Conservation (phyloP, 2,797 vertebrate species). For the Notolabrus celidotus region DNA sequence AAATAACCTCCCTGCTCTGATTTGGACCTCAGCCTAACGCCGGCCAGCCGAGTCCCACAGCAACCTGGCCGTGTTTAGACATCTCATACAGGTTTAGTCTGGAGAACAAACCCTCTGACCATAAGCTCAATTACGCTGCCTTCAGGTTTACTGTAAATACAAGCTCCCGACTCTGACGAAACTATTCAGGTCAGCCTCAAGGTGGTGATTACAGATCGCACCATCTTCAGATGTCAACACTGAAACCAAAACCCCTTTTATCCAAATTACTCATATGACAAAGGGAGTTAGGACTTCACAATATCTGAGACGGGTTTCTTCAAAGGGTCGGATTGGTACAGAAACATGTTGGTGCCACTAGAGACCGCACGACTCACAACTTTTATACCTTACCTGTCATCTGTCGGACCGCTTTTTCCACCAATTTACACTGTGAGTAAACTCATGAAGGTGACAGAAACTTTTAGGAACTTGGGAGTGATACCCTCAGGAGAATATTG, state of each 20-base stretch:
- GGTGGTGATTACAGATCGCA: conserved; percentile 45
- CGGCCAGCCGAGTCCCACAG: conserved; percentile 35
- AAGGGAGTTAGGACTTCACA: conserved; percentile 24
- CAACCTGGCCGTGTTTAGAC: conserved; percentile 48
- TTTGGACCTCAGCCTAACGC: conserved; percentile 48
- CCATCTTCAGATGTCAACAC: conserved; percentile 43
- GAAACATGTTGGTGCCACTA: conserved; percentile 34
- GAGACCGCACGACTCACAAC: conserved; percentile 4
- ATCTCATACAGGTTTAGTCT: conserved; percentile 61
- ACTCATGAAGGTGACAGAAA: conserved; percentile 59
- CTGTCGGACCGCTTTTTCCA: neutral
- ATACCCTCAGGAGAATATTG: conserved; percentile 40
- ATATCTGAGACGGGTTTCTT: conserved; percentile 20
- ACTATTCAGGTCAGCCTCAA: conserved; percentile 33
- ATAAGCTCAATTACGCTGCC: conserved; percentile 43
- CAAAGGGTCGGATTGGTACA: conserved; percentile 16
- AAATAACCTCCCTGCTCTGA: conserved; percentile 67
- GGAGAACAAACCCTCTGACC: conserved; percentile 44
- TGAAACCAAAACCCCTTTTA: conserved; percentile 30
- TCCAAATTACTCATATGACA: conserved; percentile 37
- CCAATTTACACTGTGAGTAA: conserved; percentile 41
- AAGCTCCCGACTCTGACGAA: conserved; percentile 37
- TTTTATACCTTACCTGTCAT: conserved; percentile 3
- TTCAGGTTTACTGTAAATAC: conserved; percentile 62
- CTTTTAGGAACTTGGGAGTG: conserved; percentile 43